These are phyloP conservation scores for Harmothoe impar DNA, from an alignment of 2,888 invertebrate genomes.

Conservation along the genomic window DNA sequence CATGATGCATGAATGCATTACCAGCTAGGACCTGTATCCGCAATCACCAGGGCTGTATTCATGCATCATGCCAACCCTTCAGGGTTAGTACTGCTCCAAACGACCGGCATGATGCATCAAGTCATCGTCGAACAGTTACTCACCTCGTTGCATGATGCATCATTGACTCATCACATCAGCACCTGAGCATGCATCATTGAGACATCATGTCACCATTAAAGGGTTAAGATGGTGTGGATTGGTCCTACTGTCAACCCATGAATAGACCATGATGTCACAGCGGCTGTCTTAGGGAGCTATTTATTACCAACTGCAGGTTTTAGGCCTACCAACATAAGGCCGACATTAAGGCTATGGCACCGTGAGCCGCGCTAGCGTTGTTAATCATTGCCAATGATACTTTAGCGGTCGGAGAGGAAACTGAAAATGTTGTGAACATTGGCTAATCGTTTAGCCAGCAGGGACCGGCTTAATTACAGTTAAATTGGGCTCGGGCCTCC, in stretches of 20 bases:
- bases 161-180: no score
- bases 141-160: no score
- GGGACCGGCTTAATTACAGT: background rate
- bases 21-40: no score
- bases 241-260: background rate
- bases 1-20: no score
- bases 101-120: no score
- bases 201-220: no score
- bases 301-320: background rate
- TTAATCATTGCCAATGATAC: conserved; percentile 12
- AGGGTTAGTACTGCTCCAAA: no score
- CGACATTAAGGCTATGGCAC: background rate
- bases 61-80: no score
- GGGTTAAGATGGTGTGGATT: no score
- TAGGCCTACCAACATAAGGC: background rate
- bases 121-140: no score
- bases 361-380: conserved; percentile 16
- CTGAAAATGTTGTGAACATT: background rate
- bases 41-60: no score
- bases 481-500: conserved; percentile 3
- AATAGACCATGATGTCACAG: conserved; percentile 30
- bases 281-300: background rate
- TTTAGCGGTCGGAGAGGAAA: background rate
- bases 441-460: background rate
- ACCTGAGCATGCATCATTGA: no score